Evolutionary conservation across 2,797 vertebrate species (phyloP).

Genomic region (Harpia harpyja): DNA sequence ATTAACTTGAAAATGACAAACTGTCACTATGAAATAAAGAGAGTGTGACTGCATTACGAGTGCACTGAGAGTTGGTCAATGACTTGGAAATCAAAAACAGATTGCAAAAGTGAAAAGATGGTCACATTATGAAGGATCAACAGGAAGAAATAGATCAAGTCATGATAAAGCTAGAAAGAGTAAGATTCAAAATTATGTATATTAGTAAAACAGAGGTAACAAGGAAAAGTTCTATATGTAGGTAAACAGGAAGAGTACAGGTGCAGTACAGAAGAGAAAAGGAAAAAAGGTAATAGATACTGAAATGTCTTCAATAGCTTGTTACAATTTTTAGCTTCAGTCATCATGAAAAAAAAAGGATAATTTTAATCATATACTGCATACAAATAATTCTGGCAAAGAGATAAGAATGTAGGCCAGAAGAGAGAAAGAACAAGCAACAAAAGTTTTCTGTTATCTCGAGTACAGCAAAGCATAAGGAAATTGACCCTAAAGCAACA

Average conservation of each 20-base stretch:
- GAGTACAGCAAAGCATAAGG: not conserved
- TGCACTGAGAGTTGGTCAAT: not conserved
- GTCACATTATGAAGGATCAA: not conserved
- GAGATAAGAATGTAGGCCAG: not conserved
- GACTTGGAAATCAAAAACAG: not conserved
- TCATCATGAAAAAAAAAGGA: not conserved
- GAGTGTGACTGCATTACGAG: not conserved
- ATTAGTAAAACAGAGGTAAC: not conserved
- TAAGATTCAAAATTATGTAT: not conserved
- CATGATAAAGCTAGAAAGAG: not conserved
- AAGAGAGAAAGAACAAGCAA: not conserved
- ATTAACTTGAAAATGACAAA: not conserved
- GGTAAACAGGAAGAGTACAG: not conserved
- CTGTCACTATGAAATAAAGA: not conserved
- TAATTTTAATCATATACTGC: not conserved
- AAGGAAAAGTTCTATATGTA: not conserved
- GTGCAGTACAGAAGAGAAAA: not conserved
- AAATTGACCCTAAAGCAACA: conserved; percentile 20
- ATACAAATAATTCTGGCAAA: not conserved
- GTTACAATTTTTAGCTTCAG: not conserved
- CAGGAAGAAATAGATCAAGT: not conserved
- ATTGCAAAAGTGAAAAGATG: not conserved
- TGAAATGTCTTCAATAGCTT: not conserved
- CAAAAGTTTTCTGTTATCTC: not conserved
- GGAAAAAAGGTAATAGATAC: not conserved